Evolutionary conservation across 2,888 invertebrate genomes (phyloP), one percentile per base, ranked within the genome.

Genomic region (Thymelicus lineola): DNA sequence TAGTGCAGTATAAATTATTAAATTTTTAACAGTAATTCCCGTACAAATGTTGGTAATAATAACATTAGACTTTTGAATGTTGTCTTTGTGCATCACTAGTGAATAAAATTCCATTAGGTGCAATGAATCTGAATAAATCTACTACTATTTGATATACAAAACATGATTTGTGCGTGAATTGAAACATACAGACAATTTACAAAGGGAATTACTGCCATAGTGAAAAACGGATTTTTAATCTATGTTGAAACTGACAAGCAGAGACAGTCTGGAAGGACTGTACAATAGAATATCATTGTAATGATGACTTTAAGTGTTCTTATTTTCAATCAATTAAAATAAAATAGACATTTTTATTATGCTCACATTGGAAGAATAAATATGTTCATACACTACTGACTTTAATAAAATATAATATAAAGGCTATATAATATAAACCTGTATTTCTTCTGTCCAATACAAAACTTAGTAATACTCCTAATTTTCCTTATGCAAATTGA

Each of bases 1-100:
- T 28, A 62, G 36, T 20, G 10, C 50, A 48, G 53, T 50, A 58
- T 46, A 12, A 35, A 59, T 66, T 59, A 59, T 20, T 28, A 65
- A 20, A 46, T 9, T 48, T 59, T 46, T 7, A 2, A 48, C 45
- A 53, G 20, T 53, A 53, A 67, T 67, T 55, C 61, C 48, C 60
- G 20, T n/a, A 12, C 5, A 65, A 0, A 58, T 36, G 2, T 53
- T n/a, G n/a, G 20, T 20, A 20, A 10, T 20, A 53, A 20, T 9
- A 53, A 15, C 10, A 20, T 17, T 50, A 17, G 3, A 7, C 5
- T 50, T 7, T 17, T 20, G 20, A 53, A 53, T 20, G 17, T 5
- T 20, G 9, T 15, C 9, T 1, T 10, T 53, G 20, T 20, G 53
- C 53, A 50, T 15, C 48, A 20, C 9, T 50, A 14, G 10, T 50